Evolutionary conservation across 1,140 invertebrate species (phyloP), one percentile per base, ranked within the genome.

Genomic region (Portunus trituberculatus): DNA sequence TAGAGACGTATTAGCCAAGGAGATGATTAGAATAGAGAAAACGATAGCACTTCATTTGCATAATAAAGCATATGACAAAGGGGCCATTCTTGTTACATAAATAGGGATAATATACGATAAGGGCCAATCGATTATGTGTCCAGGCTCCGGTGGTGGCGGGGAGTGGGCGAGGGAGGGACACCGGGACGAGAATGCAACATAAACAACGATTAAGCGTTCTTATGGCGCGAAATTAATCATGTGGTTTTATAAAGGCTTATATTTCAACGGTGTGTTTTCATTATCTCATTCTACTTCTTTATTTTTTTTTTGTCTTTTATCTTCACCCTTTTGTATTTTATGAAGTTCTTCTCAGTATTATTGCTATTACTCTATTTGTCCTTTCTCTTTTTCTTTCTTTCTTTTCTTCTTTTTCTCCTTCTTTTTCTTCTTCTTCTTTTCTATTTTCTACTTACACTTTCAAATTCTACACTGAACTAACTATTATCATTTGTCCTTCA

Each of bases 1-100:
- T n/a, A 76, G 6, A 76, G 67, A 76, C 67, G 20, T 76, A 76
- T 76, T 76, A 76, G 25, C 67, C 10, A 76, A n/a, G 67, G 1
- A 76, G 67, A 76, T 76, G 67, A 76, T 76, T 76, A 76, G 67
- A 76, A 76, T 76, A 76, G 67, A 76, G 67, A 76, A n/a, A 76
- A n/a, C 20, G 67, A 76, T 76, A 76, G 20, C 67, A 20, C 16
- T n/a, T 76, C 12, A 76, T 76, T 76, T 76, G 67, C 67, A 76
- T 76, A 76, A 76, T 76, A 76, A 76, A 76, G 6, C n/a, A 76
- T 7, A 76, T 76, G 67, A 76, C 67, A n/a, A n/a, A 76, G 20
- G 25, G 67, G n/a, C 67, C 25, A 76, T 76, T 76, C 67, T 76
- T 76, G 67, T 76, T 2, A 76, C 67, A 76, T 76, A 76, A 76